These are phyloP conservation scores for Ladona fulva DNA, from an alignment of 1,140 invertebrate species.

Conservation along the genomic window DNA sequence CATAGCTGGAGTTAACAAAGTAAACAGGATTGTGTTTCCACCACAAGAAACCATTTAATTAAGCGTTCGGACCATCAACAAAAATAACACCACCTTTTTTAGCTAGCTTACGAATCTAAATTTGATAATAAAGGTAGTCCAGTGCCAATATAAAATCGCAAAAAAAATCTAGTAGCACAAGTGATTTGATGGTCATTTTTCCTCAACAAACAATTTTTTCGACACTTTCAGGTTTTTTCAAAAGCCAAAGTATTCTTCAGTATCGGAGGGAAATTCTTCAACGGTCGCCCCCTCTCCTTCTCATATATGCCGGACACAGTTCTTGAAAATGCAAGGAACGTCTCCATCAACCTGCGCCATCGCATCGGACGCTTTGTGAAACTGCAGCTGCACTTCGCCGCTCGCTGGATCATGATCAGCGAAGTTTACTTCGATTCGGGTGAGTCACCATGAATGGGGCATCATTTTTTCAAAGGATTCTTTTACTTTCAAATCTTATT, in stretches of 20 bases:
- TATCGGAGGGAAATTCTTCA: conserved; percentile 50
- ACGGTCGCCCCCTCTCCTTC: conserved; percentile 50
- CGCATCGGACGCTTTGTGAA: conserved; percentile 54
- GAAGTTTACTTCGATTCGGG: conserved; percentile 62
- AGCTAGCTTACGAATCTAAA: too few relatives aligned
- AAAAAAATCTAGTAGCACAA: too few relatives aligned
- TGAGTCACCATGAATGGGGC: conserved; percentile 32
- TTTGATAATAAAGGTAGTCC: too few relatives aligned
- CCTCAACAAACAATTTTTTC: neutral
- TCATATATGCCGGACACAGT: conserved; percentile 61
- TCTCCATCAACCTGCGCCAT: conserved; percentile 58
- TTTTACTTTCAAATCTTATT: too few relatives aligned
- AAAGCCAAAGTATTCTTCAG: conserved; percentile 62
- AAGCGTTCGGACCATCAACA: too few relatives aligned
- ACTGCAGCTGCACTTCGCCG: conserved; percentile 62
- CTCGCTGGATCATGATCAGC: conserved; percentile 69
- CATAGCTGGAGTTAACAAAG: too few relatives aligned
- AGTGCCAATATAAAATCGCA: too few relatives aligned
- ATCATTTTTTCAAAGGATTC: too few relatives aligned
- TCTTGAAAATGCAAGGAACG: conserved; percentile 62
- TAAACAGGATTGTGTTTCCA: too few relatives aligned
- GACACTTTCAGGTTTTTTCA: conserved; percentile 50
- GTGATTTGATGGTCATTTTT: too few relatives aligned
- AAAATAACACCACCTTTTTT: too few relatives aligned
- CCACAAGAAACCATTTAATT: too few relatives aligned